A percentile compares a stretch with the other conserved stretches of the same genome.
Evolutionary conservation across 2,888 invertebrate species (phyloP).

Genomic region (Iselma pallidipennis): DNA sequence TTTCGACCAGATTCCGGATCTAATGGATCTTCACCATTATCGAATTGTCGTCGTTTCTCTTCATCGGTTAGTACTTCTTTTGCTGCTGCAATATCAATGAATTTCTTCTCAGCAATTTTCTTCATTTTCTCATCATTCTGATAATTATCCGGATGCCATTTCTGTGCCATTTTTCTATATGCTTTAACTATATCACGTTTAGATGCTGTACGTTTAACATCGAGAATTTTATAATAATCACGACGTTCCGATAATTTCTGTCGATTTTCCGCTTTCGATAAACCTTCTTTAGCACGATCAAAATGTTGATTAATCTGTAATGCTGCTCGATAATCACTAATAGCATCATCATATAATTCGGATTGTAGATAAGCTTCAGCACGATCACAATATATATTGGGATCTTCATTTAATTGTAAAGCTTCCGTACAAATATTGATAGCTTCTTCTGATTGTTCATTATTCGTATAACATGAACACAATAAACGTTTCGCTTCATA

Average conservation of each 20-base stretch:
- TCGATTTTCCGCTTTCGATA: slow-evolving; percentile 84
- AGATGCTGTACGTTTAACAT: slow-evolving; percentile 84
- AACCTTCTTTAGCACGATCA: slow-evolving; percentile 85
- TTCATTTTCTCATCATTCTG: slow-evolving; percentile 81
- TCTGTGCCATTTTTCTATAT: slow-evolving; percentile 94
- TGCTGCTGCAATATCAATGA: slow-evolving; percentile 98
- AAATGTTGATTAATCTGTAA: slow-evolving; percentile 78
- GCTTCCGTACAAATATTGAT: slow-evolving; percentile 79
- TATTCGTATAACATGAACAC: slow-evolving; percentile 78
- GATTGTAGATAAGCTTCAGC: slow-evolving; percentile 88
- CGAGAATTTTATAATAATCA: slow-evolving; percentile 97
- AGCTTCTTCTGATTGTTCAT: slow-evolving; percentile 73
- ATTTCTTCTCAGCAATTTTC: slow-evolving; percentile 94
- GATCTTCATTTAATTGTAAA: slow-evolving; percentile 73
- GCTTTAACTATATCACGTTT: slow-evolving; percentile 96
- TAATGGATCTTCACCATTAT: slow-evolving; percentile 93
- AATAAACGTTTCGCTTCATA: slow-evolving; percentile 76
- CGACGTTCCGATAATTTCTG: slow-evolving; percentile 91
- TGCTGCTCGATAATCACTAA: slow-evolving; percentile 84
- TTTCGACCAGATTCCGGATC: slow-evolving; percentile 84
- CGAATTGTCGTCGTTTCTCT: slow-evolving; percentile 93
- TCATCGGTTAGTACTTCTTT: slow-evolving; percentile 93
- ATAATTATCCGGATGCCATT: slow-evolving; percentile 99
- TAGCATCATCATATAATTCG: slow-evolving; percentile 93
- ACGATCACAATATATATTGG: slow-evolving; percentile 82